Base-by-base conservation (phyloP, 2,888 invertebrate species). In the Caprella mutica region DNA sequence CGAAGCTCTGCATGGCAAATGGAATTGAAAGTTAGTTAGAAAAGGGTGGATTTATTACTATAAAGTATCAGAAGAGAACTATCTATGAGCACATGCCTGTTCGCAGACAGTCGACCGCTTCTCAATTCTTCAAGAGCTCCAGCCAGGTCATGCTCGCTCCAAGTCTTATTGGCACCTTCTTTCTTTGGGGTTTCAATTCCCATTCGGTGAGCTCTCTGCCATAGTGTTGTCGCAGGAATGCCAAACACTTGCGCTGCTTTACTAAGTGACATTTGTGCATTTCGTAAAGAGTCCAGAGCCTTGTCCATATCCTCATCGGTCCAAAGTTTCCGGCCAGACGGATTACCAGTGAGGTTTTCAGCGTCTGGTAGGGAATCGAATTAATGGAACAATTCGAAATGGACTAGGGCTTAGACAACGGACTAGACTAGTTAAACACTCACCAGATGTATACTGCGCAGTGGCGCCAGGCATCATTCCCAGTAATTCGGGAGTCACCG, bases 141-240 rank as follows among this genome's bases (percentile, higher is more conserved):
- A 67, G 85, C 83, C 60, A 90, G 75, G 69, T 85, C 86, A 65
- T 84, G 84, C 72, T 88, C 87, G 67, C 85, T 85, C 90, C 90
- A 90, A 5, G 86, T 84, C 74, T 88, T 87, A 53, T 86, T 82
- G 12, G 83, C 82, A 40, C 86, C 87, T 71, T 89, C 89, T 74
- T 87, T 87, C 77, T 90, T 90, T 59, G 89, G 89, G 63, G 89
- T 90, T 74, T 88, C 88, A 72, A 90, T 90, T 67, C 89, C 89
- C 70, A 88, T 76, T 17, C 67, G 59, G 74, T 89, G 89, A 30
- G 90, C 90, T 67, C 89, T 79, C 74, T 90, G 89, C 90, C 90
- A 90, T 35, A 90, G 77, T 14, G 89, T 90, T 52, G 90, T 90
- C 55, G 89, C 88, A 53, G 90, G 90, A 70, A 90, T 90, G 66